Evolutionary conservation across 2,113 vertebrate species (phyloP), one percentile per base, ranked within the genome.

Genomic region (Formicarius rufipectus): DNA sequence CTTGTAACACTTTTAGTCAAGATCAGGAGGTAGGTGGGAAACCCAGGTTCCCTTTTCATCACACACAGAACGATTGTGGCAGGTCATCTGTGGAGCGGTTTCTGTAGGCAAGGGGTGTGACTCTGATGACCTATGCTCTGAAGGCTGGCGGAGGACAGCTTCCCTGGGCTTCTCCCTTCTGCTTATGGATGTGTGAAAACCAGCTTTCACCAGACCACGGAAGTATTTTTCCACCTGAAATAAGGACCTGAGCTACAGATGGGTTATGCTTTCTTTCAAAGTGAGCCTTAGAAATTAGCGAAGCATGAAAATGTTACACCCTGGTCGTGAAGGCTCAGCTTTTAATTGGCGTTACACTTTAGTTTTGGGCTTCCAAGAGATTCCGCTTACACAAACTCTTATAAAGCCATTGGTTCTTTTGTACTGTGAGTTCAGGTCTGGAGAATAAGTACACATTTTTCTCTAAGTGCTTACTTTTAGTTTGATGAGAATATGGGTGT

Each of bases 31-130:
- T 44, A 7, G 44, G 55, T 1, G 7, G 21, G 33, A 74, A 89
- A 52, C 22, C 40, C 4, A 5, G 5, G 31, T 64, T 89, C 30
- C 6, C 19, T 30, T 75, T 30, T 39, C 8, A 11, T 64, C 16
- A 14, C 0, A 4, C 20, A 6, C 9, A 11, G 66, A 87, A 49
- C 0, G 3, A n/a, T 45, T 17, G 68, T 27, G 71, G 42, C n/a
- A 37, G 25, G 53, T 37, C 31, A 49, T 2, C 33, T 40, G 14
- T 7, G 30, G 31, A 66, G 33, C 59, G 42, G 44, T 30, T 87
- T 47, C 47, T 62, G 56, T 30, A 71, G 69, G 16, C 0, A 0
- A 23, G 4, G 0, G 0, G 11, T 28, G n/a, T 24, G 28, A 17
- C 17, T 81, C 9, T 3, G 4, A 5, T 10, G 11, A 16, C 35